These are phyloP conservation scores for Heliocidaris tuberculata DNA, from an alignment of 35 echinoderm and acorn worm species.

Conservation along the genomic window DNA sequence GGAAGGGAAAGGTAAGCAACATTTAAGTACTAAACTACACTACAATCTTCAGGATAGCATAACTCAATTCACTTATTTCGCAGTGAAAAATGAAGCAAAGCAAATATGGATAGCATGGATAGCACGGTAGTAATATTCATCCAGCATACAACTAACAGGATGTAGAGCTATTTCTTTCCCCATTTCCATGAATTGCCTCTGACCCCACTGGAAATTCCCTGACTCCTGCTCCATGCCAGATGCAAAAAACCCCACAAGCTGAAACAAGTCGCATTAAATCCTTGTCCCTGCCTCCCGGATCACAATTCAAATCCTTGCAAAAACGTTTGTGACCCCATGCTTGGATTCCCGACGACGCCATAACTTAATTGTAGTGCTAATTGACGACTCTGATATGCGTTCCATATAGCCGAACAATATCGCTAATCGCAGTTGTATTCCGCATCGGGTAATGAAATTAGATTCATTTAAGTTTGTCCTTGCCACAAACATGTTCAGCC, in stretches of 20 bases:
- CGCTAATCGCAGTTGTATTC: not conserved
- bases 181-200: not conserved
- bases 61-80: too few relatives aligned
- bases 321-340: not conserved
- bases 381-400: not conserved
- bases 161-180: not conserved
- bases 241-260: not conserved
- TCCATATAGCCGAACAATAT: not conserved
- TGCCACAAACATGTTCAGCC: not conserved
- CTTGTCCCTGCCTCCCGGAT: not conserved
- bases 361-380: conserved; percentile 12
- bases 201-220: not conserved
- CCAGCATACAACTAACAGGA: too few relatives aligned
- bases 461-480: not conserved
- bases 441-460: not conserved
- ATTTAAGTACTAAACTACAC: too few relatives aligned
- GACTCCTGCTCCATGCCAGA: not conserved
- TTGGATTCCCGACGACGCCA: not conserved
- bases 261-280: not conserved
- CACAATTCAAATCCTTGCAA: not conserved
- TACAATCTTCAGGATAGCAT: too few relatives aligned
- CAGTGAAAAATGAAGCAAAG: too few relatives aligned
- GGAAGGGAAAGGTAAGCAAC: too few relatives aligned
- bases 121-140: too few relatives aligned
- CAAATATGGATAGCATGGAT: too few relatives aligned